Conservation (phyloP, 2,888 invertebrate genomes). For the Dryobotodes eremita region DNA sequence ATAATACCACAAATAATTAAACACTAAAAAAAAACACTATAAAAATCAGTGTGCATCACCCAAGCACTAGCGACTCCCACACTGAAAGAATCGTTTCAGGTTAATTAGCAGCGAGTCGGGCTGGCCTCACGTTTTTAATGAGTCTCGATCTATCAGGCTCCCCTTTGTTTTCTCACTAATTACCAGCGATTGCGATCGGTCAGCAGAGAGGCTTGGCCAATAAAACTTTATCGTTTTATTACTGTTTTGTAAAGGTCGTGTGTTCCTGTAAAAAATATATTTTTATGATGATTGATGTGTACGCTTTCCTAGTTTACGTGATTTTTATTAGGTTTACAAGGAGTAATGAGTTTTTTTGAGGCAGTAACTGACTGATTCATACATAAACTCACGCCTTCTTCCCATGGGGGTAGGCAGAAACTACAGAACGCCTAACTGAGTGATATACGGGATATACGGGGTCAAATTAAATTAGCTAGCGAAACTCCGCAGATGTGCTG, state of each 20-base stretch:
- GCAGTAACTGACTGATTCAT: neutral
- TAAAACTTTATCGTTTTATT: constrained; percentile 40
- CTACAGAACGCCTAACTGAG: no score
- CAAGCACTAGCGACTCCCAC: constrained; percentile 2
- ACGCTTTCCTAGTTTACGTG: neutral
- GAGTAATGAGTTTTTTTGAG: neutral
- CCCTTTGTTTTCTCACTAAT: constrained; percentile 48
- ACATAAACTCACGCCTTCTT: no score
- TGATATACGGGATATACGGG: neutral
- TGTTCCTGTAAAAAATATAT: neutral
- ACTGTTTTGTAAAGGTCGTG: neutral
- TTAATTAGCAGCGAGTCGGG: constrained; percentile 49
- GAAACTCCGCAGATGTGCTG: neutral
- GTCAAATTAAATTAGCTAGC: neutral
- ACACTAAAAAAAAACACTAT: neutral
- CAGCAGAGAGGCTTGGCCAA: constrained; percentile 28
- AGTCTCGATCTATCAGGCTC: constrained; percentile 49
- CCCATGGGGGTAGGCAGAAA: no score
- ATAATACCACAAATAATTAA: neutral
- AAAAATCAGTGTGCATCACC: constrained; percentile 9
- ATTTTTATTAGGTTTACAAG: neutral
- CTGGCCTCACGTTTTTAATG: constrained; percentile 52
- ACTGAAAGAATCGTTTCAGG: constrained; percentile 50
- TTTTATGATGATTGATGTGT: neutral
- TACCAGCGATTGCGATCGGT: constrained; percentile 47